Conservation (phyloP, 1,140 invertebrate species). For the Brachionus plicatilis region DNA sequence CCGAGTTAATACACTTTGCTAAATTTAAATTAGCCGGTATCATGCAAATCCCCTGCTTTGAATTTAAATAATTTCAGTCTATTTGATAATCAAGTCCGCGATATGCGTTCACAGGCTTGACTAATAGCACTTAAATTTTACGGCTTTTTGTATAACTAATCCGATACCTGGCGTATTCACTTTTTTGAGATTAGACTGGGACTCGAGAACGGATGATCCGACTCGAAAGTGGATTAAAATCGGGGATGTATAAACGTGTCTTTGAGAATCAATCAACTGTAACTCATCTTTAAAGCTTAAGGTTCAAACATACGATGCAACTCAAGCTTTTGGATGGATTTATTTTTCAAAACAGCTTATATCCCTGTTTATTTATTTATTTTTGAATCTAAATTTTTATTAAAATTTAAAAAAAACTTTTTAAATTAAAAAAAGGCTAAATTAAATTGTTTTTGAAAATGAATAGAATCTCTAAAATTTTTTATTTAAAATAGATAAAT, state of each 20-base stretch:
- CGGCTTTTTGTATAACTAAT: not conserved
- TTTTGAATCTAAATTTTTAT: too few relatives aligned
- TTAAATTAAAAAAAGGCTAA: too few relatives aligned
- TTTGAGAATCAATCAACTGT: not conserved
- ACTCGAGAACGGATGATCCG: not conserved
- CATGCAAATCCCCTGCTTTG: not conserved
- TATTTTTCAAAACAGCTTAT: too few relatives aligned
- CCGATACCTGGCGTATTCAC: not conserved
- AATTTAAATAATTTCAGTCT: not conserved
- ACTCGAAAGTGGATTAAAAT: not conserved
- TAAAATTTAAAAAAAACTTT: too few relatives aligned
- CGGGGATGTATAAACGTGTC: not conserved
- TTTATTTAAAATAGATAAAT: too few relatives aligned
- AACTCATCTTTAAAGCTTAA: not conserved
- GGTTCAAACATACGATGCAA: not conserved
- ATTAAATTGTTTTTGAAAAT: too few relatives aligned
- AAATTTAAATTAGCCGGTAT: constrained; percentile 7
- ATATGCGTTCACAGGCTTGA: not conserved
- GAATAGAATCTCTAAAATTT: too few relatives aligned
- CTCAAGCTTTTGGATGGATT: not conserved
- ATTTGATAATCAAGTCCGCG: constrained; percentile 3
- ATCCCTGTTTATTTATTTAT: too few relatives aligned
- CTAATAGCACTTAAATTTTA: not conserved
- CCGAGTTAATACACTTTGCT: constrained; percentile 5
- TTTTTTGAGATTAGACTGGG: not conserved